These are phyloP conservation scores for Oscheius sp. DNA, from an alignment of 2,888 invertebrate species.

Conservation along the genomic window DNA sequence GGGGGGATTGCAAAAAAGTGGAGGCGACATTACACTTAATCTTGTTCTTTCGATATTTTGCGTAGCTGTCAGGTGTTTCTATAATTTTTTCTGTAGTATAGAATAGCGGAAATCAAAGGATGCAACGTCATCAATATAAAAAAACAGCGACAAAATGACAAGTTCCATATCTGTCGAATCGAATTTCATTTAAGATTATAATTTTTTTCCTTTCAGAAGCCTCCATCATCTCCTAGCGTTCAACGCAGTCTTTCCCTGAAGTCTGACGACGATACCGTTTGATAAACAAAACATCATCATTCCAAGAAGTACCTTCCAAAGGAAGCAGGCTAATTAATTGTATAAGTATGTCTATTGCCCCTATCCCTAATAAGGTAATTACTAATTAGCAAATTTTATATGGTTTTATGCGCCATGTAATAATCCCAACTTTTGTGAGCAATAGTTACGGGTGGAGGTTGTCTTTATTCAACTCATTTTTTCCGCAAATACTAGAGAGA, in stretches of 20 bases:
- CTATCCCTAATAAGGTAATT: background rate
- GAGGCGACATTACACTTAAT: background rate
- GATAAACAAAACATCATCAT: too few species aligned
- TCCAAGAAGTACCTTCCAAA: too few species aligned
- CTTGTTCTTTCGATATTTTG: too few species aligned
- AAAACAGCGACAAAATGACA: too few species aligned
- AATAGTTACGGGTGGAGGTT: constrained; percentile 23
- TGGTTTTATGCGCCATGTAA: too few species aligned
- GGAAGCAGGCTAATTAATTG: too few species aligned
- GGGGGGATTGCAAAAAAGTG: background rate
- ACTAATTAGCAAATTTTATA: background rate
- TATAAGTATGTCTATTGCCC: background rate
- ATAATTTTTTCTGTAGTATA: background rate
- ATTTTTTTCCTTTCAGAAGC: constrained; percentile 33
- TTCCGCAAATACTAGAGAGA: too few species aligned
- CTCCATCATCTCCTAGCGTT: constrained; percentile 39
- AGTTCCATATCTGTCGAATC: too few species aligned
- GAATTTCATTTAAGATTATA: background rate
- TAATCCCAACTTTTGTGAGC: constrained; percentile 18
- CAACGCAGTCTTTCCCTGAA: constrained; percentile 48
- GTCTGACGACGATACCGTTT: constrained; percentile 39
- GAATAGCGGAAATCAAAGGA: too few species aligned
- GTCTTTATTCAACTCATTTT: background rate
- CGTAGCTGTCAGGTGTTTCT: background rate
- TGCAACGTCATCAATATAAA: too few species aligned